These are phyloP conservation scores for Discoglossus pictus DNA, from an alignment of 2,797 vertebrate species.

Conservation along the genomic window DNA sequence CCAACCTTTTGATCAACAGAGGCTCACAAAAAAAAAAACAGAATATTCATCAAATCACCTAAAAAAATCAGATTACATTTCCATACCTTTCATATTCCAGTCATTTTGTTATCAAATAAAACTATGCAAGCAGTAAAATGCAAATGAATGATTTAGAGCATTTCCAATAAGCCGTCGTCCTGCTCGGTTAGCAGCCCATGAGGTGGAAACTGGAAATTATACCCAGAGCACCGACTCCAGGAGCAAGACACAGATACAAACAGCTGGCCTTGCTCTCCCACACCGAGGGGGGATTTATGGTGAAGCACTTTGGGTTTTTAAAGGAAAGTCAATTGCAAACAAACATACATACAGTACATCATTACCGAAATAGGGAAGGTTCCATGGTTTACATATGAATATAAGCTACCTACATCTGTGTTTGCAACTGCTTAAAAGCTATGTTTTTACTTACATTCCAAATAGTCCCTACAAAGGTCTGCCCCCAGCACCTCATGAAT, in stretches of 20 bases:
- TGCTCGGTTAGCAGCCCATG: background rate
- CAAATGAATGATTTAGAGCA: background rate
- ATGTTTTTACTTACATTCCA: no score
- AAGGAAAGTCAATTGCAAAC: conserved; percentile 32
- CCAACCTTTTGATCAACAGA: no score
- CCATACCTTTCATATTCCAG: no score
- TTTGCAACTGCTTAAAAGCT: no score
- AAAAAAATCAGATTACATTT: no score
- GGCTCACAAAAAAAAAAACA: no score
- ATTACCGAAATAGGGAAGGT: background rate
- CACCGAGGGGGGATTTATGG: conserved; percentile 22
- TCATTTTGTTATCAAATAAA: no score
- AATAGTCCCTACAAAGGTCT: no score
- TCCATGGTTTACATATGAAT: no score
- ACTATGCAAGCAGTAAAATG: background rate
- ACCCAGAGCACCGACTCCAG: background rate
- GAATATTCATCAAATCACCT: no score
- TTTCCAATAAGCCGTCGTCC: background rate
- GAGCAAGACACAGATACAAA: conserved; percentile 10
- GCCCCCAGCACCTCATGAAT: no score
- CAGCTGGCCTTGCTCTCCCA: conserved; percentile 11
- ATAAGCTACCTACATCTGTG: no score
- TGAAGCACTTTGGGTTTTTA: conserved; percentile 16
- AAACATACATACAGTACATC: conserved; percentile 12
- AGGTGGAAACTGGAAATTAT: background rate